Conservation (phyloP, 37 sponge, comb jelly and placozoan genomes). For the Bolinopsis microptera region DNA sequence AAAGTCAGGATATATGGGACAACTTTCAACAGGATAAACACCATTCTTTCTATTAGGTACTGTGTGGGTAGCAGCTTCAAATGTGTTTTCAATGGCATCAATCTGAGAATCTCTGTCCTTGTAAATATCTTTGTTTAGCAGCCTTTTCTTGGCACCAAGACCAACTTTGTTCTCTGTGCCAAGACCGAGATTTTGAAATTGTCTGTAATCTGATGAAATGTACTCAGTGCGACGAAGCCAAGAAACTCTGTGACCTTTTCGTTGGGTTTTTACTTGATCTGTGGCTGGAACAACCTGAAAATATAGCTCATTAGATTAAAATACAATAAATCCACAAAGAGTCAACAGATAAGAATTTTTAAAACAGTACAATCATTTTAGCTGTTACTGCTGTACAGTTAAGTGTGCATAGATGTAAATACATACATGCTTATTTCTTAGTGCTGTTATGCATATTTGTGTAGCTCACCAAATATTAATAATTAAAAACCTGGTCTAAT, state of each 20-base stretch:
- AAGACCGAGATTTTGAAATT: slow-evolving; percentile 78
- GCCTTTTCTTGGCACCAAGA: slow-evolving; percentile 89
- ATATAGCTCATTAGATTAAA: slow-evolving; percentile 78
- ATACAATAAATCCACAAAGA: background rate
- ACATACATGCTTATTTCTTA: too few relatives aligned
- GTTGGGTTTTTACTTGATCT: slow-evolving; percentile 18
- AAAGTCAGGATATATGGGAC: slow-evolving; percentile 24
- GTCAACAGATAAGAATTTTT: too few relatives aligned
- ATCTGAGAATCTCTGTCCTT: slow-evolving; percentile 99
- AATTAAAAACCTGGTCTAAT: too few relatives aligned
- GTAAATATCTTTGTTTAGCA: slow-evolving; percentile 86
- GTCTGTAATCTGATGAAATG: slow-evolving; percentile 90
- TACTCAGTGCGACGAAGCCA: slow-evolving; percentile 97
- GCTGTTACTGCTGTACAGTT: too few relatives aligned
- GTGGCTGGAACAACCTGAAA: slow-evolving; percentile 70
- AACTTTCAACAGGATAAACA: slow-evolving; percentile 46
- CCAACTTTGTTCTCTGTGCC: slow-evolving; percentile 93
- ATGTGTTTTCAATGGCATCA: slow-evolving; percentile 90
- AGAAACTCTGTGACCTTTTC: slow-evolving; percentile 70
- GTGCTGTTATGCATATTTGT: too few relatives aligned
- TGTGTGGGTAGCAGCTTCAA: slow-evolving; percentile 81
- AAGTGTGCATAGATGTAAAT: too few relatives aligned
- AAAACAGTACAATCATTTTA: too few relatives aligned
- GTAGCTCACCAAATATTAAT: too few relatives aligned
- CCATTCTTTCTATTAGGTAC: slow-evolving; percentile 62